Base-by-base conservation (phyloP, 1,140 invertebrate genomes). In the Drosophila nannoptera region DNA sequence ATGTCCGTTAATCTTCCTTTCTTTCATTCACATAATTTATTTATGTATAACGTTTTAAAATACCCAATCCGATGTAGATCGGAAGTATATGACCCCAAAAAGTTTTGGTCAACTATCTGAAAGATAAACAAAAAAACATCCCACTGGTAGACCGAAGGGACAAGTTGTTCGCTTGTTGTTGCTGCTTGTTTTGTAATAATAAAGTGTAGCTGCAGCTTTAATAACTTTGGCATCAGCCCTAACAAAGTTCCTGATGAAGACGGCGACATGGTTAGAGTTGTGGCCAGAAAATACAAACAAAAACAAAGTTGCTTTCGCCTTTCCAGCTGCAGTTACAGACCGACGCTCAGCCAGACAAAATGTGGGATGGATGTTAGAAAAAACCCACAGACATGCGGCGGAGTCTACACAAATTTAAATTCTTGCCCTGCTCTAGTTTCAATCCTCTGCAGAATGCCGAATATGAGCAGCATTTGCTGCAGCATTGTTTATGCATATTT, bases 201-300 rank as follows among this genome's bases (percentile, higher is more conserved):
- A 86, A 77, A 84, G 80, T 84, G 81, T 64, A 77, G 77, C 74
- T 77, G 74, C 66, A 86, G 77, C 81, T 86, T 84, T 86, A 84
- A 86, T 86, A 86, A 84, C 77, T 84, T 86, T 60, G 59, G 73
- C 73, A 54, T 58, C 69, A 83, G 69, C 69, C 48, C 45, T 74
- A 77, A 71, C 69, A 82, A 73, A 73, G 46, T 68, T 59, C 42
- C 43, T 66, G 59, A 80, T 84, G 63, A 60, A 69, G 61, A 73
- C 56, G 72, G 69, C 68, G 56, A 69, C 55, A 48, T 14, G 60
- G 35, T 49, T n/a, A 31, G 31, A 60, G 46, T 16, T 66, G 16
- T 50, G 43, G 31, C 14, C 8, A 14, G 50, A 29, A 40, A 48
- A 59, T 45, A 61, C 33, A 36, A 53, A 65, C 64, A 72, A 50